Conservation (phyloP, 2,113 vertebrate genomes). For the Corythornis cristatus region DNA sequence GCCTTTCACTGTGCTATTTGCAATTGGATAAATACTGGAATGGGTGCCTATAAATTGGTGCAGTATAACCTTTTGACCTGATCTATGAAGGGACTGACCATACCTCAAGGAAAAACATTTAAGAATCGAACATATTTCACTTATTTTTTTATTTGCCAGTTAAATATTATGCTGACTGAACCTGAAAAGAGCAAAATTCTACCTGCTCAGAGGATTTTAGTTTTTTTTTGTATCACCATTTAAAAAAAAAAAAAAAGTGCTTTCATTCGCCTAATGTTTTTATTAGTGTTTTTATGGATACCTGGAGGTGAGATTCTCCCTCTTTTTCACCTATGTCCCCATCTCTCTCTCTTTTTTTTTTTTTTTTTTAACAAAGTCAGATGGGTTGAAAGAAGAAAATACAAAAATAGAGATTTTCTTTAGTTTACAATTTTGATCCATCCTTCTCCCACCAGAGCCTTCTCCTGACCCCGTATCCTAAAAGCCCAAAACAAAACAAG, state of each 20-base stretch:
- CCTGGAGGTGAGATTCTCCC: conserved; percentile 1
- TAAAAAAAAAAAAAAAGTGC: background rate
- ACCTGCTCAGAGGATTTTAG: background rate
- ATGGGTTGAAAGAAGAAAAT: background rate
- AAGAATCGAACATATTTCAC: background rate
- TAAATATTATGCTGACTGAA: background rate
- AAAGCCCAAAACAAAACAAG: too few species aligned
- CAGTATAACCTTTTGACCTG: background rate
- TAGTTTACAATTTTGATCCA: background rate
- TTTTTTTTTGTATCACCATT: background rate
- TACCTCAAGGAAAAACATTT: background rate
- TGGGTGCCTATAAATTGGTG: background rate
- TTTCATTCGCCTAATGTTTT: conserved; percentile 7
- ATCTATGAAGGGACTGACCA: background rate
- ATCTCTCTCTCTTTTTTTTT: background rate
- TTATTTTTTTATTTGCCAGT: background rate
- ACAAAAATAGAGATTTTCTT: background rate
- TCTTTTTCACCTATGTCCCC: background rate
- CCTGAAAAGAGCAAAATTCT: conserved; percentile 18
- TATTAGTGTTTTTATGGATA: conserved; percentile 20
- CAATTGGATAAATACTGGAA: background rate
- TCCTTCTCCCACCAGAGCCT: too few species aligned
- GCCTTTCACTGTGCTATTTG: background rate
- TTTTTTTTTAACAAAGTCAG: background rate
- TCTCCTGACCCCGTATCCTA: too few species aligned